Base-by-base conservation (phyloP, 2,113 vertebrate species). In the Geococcyx californianus region DNA sequence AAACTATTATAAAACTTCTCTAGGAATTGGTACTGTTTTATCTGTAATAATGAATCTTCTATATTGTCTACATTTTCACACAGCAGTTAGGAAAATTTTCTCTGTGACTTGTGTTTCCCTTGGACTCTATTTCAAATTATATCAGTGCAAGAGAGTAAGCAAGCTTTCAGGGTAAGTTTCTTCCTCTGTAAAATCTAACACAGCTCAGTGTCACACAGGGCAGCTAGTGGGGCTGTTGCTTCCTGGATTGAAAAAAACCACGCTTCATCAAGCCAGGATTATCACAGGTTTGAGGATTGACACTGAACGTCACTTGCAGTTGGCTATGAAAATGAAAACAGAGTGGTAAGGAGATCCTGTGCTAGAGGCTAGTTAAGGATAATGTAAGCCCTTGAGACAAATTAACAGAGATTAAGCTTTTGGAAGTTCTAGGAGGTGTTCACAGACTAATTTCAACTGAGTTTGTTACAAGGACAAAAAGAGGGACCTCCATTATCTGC, bases 41-140 rank as follows among this genome's bases (percentile, higher is more conserved):
- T 87, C 84, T 84, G 47, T 78, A 75, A 47, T 93, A 92, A 94
- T 68, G 64, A 90, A 44, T 87, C 80, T 78, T 92, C 84, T 77
- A n/a, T 60, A 82, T 60, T 84, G 63, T 75, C 91, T 94, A 63
- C 21, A 36, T 78, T 81, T 89, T 92, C 45, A 75, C 42, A n/a
- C 5, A 90, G 42, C 0, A 1, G 15, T 90, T 89, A 64, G 44
- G 29, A 92, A 93, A 60, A 5, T 89, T 95, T 83, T 80, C 29
- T 83, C 21, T 72, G 56, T 87, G 79, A 74, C 58, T 96, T 90
- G 52, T 84, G 19, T 84, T 90, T 92, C 52, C 56, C 60, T 58
- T 59, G 56, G 52, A 68, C 38, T 90, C 26, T 84, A 26, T 75
- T 95, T 92, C 52, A 95, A 73, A 40, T 78, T 74, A 7, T 14